A percentile compares a stretch with the other conserved stretches of the same genome.
These are phyloP conservation scores for Noctua comes DNA, from an alignment of 2,888 invertebrate genomes.

Conservation along the genomic window DNA sequence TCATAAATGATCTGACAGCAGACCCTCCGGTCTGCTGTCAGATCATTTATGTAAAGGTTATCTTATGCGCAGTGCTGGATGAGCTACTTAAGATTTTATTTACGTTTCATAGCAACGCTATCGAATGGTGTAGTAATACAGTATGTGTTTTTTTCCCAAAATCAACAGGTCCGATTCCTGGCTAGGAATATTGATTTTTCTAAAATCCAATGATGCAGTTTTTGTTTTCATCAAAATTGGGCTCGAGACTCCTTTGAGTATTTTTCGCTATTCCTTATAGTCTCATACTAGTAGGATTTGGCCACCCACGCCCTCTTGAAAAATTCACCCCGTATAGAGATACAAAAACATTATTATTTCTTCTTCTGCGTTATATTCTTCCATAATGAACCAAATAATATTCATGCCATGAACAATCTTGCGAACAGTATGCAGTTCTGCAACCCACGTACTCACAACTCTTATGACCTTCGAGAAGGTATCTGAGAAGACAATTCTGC, in stretches of 20 bases:
- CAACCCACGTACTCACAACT: not conserved
- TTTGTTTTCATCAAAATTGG: too few species aligned
- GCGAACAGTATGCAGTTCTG: not conserved
- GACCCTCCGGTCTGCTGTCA: conserved; percentile 16
- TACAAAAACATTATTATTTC: not conserved
- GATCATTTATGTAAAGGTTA: conserved; percentile 24
- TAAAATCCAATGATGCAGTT: too few species aligned
- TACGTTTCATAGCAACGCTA: too few species aligned
- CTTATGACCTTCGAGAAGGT: not conserved
- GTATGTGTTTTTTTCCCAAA: too few species aligned
- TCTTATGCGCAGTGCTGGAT: conserved; percentile 23
- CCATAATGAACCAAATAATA: not conserved
- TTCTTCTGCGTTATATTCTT: not conserved
- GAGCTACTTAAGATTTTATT: not conserved
- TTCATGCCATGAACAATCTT: not conserved
- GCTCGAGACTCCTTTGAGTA: too few species aligned
- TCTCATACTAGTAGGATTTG: too few species aligned
- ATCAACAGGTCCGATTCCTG: too few species aligned
- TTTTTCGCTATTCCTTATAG: too few species aligned
- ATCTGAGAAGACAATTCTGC: not conserved
- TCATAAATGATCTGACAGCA: too few species aligned
- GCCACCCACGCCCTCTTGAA: too few species aligned
- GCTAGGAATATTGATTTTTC: too few species aligned
- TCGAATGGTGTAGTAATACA: too few species aligned
- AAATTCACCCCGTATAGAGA: not conserved